These are phyloP conservation scores for Terrapene triunguis DNA, from an alignment of 2,113 vertebrate genomes.

Conservation along the genomic window DNA sequence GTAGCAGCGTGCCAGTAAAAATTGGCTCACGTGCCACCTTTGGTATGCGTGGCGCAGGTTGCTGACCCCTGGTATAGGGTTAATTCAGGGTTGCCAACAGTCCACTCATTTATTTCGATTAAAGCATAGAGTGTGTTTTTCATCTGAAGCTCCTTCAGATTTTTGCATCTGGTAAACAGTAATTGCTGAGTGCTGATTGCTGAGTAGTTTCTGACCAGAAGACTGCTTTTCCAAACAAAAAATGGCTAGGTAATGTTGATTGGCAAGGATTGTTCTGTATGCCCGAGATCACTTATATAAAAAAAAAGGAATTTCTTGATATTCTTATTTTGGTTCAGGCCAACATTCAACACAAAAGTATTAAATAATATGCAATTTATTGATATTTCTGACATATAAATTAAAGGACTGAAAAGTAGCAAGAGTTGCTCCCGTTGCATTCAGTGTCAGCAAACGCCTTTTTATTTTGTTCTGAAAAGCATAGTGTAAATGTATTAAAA, in stretches of 20 bases:
- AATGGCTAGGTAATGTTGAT: not conserved
- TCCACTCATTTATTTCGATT: not conserved
- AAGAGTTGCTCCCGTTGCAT: not conserved
- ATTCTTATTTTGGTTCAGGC: not conserved
- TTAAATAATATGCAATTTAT: not conserved
- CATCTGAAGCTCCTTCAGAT: not conserved
- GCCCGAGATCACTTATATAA: not conserved
- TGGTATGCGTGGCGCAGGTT: too few species aligned
- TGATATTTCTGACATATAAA: not conserved
- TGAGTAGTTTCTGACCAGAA: not conserved
- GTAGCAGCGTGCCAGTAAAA: too few species aligned
- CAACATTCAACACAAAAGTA: not conserved
- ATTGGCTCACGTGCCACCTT: too few species aligned
- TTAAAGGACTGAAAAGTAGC: not conserved
- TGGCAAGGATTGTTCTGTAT: not conserved
- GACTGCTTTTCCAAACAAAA: not conserved
- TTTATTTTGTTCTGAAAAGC: not conserved
- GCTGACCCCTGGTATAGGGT: not conserved
- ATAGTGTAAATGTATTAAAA: not conserved
- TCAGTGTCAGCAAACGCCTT: not conserved
- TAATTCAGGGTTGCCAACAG: not conserved
- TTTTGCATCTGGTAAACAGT: not conserved
- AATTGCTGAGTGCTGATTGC: not conserved
- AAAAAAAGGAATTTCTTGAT: not conserved
- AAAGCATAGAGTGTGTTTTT: not conserved